A percentile compares a stretch with the other conserved stretches of the same genome.
phyloP scores from a whole-genome alignment of 2,888 invertebrate species.

The Coecobrya sp. region DNA sequence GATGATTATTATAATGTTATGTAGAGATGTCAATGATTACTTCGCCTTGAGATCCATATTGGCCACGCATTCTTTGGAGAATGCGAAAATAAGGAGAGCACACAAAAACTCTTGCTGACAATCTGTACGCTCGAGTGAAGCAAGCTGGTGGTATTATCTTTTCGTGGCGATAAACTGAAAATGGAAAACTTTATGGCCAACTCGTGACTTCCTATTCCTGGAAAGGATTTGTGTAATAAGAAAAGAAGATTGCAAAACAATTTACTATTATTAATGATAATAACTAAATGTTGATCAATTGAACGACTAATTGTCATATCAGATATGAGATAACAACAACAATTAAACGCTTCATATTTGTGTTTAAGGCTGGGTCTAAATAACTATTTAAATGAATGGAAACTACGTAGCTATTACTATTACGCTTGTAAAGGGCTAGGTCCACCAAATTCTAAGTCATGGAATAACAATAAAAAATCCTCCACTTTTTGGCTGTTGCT shows the following conservation, averaged over 20 bases:
- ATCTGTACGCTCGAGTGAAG: background rate
- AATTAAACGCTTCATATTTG: slow-evolving; percentile 23
- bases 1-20: slow-evolving; percentile 4
- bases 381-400: slow-evolving; percentile 5
- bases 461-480: slow-evolving; percentile 58
- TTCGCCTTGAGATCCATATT: slow-evolving; percentile 57
- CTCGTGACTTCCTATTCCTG: slow-evolving; percentile 73
- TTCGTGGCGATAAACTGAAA: slow-evolving; percentile 24
- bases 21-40: slow-evolving; percentile 4
- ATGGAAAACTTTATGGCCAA: slow-evolving; percentile 50
- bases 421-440: slow-evolving; percentile 39
- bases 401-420: slow-evolving; percentile 3
- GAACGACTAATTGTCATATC: slow-evolving; percentile 73
- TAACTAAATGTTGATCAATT: slow-evolving; percentile 64
- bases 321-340: slow-evolving; percentile 30
- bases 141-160: slow-evolving; percentile 11
- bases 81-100: slow-evolving; percentile 22
- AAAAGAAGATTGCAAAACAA: slow-evolving; percentile 41
- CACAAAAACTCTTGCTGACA: background rate
- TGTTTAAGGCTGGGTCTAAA: slow-evolving; percentile 20
- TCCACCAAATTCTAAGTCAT: slow-evolving; percentile 58
- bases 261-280: slow-evolving; percentile 43
- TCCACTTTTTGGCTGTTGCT: slow-evolving; percentile 25
- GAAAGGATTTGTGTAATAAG: slow-evolving; percentile 22
- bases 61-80: background rate